phyloP scores from a whole-genome alignment of 1,140 invertebrate species.

The Formica selysi region DNA sequence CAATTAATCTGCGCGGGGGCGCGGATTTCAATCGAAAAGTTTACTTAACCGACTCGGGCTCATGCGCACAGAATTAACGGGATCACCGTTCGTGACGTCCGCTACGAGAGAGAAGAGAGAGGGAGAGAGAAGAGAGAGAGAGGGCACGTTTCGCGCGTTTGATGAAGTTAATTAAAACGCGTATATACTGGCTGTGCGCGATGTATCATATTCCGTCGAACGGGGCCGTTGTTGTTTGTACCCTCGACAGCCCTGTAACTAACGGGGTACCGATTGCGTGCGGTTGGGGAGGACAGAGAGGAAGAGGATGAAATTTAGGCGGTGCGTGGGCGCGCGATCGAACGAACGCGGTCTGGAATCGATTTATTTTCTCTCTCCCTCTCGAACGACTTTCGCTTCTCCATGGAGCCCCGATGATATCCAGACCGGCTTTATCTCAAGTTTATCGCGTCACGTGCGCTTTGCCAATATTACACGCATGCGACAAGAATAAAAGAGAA shows the following conservation, averaged over 20 bases:
- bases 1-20: constrained; percentile 34
- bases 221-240: constrained; percentile 16
- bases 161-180: constrained; percentile 60
- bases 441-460: constrained; percentile 14
- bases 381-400: constrained; percentile 41
- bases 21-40: constrained; percentile 45
- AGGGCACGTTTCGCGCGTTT: not conserved
- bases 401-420: constrained; percentile 11
- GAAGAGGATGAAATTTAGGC: constrained; percentile 4
- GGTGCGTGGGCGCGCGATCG: constrained; percentile 14
- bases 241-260: constrained; percentile 32
- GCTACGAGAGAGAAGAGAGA: not conserved
- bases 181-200: not conserved
- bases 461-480: not conserved
- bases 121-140: not conserved
- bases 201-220: constrained; percentile 52
- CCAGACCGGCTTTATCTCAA: constrained; percentile 1
- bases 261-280: not conserved
- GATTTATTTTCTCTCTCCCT: constrained; percentile 35
- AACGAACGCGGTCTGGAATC: constrained; percentile 14
- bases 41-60: constrained; percentile 28
- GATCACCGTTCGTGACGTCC: constrained; percentile 22
- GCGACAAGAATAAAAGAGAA: not conserved
- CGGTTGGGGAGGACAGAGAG: not conserved
- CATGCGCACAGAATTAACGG: constrained; percentile 26